A percentile compares a stretch with the other conserved stretches of the same genome.
These are phyloP conservation scores for Congeria kusceri DNA, from an alignment of 2,888 invertebrate genomes.

Conservation along the genomic window DNA sequence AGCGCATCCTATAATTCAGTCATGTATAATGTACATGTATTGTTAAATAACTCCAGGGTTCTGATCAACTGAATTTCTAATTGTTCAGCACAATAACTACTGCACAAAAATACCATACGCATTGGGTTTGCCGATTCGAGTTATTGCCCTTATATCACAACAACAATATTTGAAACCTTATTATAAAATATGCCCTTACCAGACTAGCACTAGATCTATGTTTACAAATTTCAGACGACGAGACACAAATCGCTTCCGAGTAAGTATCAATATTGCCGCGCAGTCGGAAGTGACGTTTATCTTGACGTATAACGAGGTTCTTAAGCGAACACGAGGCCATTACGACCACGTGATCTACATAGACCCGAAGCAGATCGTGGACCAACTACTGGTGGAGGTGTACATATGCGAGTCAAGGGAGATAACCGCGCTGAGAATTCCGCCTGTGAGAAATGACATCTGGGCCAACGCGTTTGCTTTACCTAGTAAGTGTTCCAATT, in stretches of 20 bases:
- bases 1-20: too few species aligned
- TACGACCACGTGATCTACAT: constrained; percentile 91
- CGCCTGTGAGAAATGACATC: constrained; percentile 71
- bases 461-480: constrained; percentile 43
- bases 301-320: constrained; percentile 90
- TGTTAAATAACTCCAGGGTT: too few species aligned
- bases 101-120: too few species aligned
- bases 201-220: too few species aligned
- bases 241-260: constrained; percentile 79
- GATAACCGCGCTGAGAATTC: constrained; percentile 80
- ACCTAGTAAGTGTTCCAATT: constrained; percentile 38
- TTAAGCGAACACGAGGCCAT: constrained; percentile 88
- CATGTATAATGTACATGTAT: too few species aligned
- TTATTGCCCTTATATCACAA: too few species aligned
- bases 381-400: constrained; percentile 89
- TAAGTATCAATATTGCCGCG: constrained; percentile 89
- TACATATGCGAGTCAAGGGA: constrained; percentile 89
- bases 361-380: constrained; percentile 89
- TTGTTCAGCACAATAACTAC: too few species aligned
- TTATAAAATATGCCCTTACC: too few species aligned
- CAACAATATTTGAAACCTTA: too few species aligned
- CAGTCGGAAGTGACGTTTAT: constrained; percentile 89
- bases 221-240: constrained; percentile 67
- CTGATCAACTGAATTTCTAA: too few species aligned
- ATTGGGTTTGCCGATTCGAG: too few species aligned